These are phyloP conservation scores for Columbina picui DNA, from an alignment of 2,113 vertebrate species.

Conservation along the genomic window DNA sequence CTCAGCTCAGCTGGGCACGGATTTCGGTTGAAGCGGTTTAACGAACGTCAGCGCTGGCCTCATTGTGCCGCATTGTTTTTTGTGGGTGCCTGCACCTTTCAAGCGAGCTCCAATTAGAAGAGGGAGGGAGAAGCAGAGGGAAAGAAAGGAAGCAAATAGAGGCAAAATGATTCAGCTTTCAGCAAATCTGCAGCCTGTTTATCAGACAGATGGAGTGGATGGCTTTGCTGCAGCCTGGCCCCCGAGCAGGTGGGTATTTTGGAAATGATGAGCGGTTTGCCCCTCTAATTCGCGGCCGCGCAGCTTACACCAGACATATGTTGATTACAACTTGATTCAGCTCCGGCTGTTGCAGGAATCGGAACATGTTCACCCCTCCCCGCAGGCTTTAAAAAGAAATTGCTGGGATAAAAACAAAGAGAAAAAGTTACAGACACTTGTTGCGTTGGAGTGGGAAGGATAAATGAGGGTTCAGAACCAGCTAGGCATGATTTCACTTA, in stretches of 20 bases:
- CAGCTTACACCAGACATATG: constrained; percentile 56
- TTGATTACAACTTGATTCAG: constrained; percentile 4
- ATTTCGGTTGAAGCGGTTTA: constrained; percentile 18
- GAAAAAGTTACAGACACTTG: constrained; percentile 61
- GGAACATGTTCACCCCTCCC: neutral
- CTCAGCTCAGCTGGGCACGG: neutral
- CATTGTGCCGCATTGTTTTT: constrained; percentile 42
- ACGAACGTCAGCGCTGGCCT: constrained; percentile 3
- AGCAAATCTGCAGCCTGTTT: constrained; percentile 28
- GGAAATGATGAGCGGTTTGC: constrained; percentile 46
- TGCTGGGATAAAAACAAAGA: constrained; percentile 37
- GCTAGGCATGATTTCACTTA: neutral
- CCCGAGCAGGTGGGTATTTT: constrained; percentile 61
- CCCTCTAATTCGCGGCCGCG: neutral
- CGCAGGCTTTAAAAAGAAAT: neutral
- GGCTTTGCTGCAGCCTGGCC: constrained; percentile 50
- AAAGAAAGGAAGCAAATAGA: constrained; percentile 51
- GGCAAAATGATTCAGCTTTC: constrained; percentile 37
- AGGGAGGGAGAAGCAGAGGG: neutral
- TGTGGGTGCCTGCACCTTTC: constrained; percentile 45
- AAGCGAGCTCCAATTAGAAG: constrained; percentile 41
- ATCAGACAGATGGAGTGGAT: constrained; percentile 61
- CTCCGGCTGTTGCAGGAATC: constrained; percentile 54
- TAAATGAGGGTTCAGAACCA: constrained; percentile 19
- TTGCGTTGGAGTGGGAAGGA: constrained; percentile 18